A percentile compares a stretch with the other conserved stretches of the same genome.
Evolutionary conservation across 2,113 vertebrate genomes (phyloP).

Genomic region (Isichthys henryi): DNA sequence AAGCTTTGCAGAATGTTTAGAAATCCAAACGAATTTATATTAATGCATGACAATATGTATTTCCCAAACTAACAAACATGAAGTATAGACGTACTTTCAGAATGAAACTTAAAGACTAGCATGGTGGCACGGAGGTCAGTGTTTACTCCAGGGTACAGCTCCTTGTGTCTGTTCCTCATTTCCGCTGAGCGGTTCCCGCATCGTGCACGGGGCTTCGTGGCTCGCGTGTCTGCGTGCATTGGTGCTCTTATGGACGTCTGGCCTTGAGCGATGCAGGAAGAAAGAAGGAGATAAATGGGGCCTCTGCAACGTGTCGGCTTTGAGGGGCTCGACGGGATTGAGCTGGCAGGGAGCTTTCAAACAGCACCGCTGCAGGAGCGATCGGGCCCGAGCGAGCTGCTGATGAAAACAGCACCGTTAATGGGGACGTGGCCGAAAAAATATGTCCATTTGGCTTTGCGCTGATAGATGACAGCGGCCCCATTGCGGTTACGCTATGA

Average conservation of each 20-base stretch:
- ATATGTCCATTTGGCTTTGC: slow-evolving; percentile 17
- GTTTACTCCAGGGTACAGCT: background rate
- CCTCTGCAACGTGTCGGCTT: slow-evolving; percentile 62
- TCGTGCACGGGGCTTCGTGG: background rate
- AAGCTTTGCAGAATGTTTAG: background rate
- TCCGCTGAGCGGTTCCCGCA: background rate
- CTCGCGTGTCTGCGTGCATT: background rate
- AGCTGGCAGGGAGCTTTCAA: slow-evolving; percentile 84
- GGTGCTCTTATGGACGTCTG: background rate
- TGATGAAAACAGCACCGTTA: slow-evolving; percentile 32
- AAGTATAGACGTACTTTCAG: background rate
- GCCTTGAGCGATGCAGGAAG: background rate
- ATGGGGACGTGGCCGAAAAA: slow-evolving; percentile 38
- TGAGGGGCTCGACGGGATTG: slow-evolving; percentile 91
- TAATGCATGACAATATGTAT: background rate
- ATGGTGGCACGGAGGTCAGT: background rate
- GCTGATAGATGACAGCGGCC: slow-evolving; percentile 15
- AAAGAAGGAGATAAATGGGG: slow-evolving; percentile 52
- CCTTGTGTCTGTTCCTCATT: slow-evolving; percentile 6
- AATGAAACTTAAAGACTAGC: background rate
- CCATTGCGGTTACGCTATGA: background rate
- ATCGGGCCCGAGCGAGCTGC: slow-evolving; percentile 60
- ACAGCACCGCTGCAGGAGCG: slow-evolving; percentile 75
- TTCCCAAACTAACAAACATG: background rate
- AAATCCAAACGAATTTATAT: background rate